Conservation (phyloP, 1,140 invertebrate species). For the Homarus americanus region DNA sequence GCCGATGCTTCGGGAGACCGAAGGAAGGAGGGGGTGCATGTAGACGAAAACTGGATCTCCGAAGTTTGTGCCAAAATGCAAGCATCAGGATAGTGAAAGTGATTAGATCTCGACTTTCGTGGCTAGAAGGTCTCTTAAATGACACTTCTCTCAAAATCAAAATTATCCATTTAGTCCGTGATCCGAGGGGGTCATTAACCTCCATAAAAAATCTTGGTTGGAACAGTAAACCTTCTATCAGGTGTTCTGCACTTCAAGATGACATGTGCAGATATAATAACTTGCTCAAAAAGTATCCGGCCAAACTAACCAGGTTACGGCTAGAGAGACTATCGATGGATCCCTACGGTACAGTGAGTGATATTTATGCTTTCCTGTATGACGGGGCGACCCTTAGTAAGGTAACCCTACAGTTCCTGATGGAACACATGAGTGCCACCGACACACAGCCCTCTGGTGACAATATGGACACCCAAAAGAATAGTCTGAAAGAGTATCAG, state of each 20-base stretch:
- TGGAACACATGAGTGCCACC: not conserved
- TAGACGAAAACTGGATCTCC: not conserved
- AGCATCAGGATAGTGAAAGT: conserved; percentile 20
- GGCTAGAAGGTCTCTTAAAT: conserved; percentile 7
- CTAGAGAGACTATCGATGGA: not conserved
- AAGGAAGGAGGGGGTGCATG: not conserved
- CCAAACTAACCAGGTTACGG: not conserved
- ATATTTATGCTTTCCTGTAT: not conserved
- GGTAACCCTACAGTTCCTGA: not conserved
- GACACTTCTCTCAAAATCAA: not conserved
- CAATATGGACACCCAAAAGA: conserved; percentile 33
- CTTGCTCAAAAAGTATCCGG: not conserved
- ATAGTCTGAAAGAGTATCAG: conserved; percentile 11
- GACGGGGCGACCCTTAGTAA: not conserved
- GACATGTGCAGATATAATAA: not conserved
- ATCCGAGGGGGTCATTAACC: conserved; percentile 8
- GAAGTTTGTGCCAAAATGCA: not conserved
- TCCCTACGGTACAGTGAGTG: not conserved
- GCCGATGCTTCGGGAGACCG: conserved; percentile 6
- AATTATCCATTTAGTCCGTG: conserved; percentile 15
- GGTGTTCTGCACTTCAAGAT: not conserved
- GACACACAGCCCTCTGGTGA: not conserved
- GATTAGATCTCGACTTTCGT: conserved; percentile 10
- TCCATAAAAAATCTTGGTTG: conserved; percentile 19
- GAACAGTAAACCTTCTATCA: not conserved